Evolutionary conservation across 2,888 invertebrate genomes (phyloP).

Genomic region (Bimastos eiseni): DNA sequence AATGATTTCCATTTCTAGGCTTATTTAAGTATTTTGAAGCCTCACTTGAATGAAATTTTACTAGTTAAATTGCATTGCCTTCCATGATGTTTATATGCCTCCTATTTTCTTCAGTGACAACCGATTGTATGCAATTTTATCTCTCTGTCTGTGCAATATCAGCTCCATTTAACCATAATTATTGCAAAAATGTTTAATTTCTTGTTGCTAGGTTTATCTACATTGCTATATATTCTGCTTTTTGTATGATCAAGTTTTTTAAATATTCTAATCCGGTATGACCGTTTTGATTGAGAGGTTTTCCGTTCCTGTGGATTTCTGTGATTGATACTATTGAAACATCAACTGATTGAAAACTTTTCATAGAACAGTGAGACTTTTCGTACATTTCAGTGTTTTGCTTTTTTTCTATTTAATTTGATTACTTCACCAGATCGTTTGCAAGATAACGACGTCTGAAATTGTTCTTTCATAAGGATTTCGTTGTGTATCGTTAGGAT

Average conservation of each 20-base stretch:
- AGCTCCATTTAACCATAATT: neutral
- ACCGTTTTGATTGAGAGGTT: neutral
- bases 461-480: neutral
- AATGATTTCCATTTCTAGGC: neutral
- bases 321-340: neutral
- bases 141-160: neutral
- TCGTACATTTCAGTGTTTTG: neutral
- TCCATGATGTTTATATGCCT: no score
- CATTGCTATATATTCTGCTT: neutral
- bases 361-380: neutral
- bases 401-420: neutral
- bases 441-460: neutral
- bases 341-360: neutral
- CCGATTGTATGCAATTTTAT: neutral
- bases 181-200: neutral
- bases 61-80: no score
- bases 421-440: neutral
- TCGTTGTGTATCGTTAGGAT: neutral
- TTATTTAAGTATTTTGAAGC: neutral
- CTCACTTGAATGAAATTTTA: neutral
- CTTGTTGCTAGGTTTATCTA: neutral
- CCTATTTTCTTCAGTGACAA: neutral
- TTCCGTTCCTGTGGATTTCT: neutral
- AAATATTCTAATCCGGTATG: neutral
- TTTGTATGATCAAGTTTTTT: neutral